A percentile compares a stretch with the other conserved stretches of the same genome.
These are phyloP conservation scores for Pangasius djambal DNA, from an alignment of 2,797 vertebrate genomes.

Conservation along the genomic window DNA sequence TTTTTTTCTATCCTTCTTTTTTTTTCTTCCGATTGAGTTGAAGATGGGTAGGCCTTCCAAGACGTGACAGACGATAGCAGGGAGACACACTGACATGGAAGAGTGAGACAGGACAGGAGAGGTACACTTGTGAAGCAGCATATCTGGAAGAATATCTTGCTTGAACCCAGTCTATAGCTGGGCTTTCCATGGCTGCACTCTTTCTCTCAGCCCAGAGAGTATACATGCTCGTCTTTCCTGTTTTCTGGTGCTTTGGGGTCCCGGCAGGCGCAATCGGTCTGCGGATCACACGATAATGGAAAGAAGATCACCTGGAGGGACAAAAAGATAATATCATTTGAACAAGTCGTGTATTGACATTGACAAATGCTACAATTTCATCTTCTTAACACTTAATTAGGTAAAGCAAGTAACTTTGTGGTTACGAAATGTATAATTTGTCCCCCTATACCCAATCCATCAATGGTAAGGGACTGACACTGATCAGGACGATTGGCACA, in stretches of 20 bases:
- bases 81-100: slow-evolving; percentile 78
- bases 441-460: not conserved
- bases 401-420: not conserved
- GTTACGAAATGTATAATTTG: not conserved
- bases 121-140: slow-evolving; percentile 83
- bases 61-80: slow-evolving; percentile 33
- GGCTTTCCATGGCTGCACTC: slow-evolving; percentile 43
- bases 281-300: slow-evolving; percentile 92
- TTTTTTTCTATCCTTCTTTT: slow-evolving; percentile 55
- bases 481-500: not conserved
- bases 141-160: slow-evolving; percentile 77
- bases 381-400: not conserved
- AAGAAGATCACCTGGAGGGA: slow-evolving; percentile 89
- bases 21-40: slow-evolving; percentile 48
- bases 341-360: not conserved
- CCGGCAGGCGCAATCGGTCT: slow-evolving; percentile 91
- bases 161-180: slow-evolving; percentile 71
- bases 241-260: slow-evolving; percentile 91
- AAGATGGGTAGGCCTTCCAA: slow-evolving; percentile 36
- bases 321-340: slow-evolving; percentile 15
- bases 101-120: slow-evolving; percentile 80
- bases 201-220: slow-evolving; percentile 76
- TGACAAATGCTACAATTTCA: not conserved
- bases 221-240: slow-evolving; percentile 72
- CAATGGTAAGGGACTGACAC: not conserved